These are phyloP conservation scores for Scolopax bukidnonensis DNA, from an alignment of 2,797 vertebrate genomes.

Conservation along the genomic window DNA sequence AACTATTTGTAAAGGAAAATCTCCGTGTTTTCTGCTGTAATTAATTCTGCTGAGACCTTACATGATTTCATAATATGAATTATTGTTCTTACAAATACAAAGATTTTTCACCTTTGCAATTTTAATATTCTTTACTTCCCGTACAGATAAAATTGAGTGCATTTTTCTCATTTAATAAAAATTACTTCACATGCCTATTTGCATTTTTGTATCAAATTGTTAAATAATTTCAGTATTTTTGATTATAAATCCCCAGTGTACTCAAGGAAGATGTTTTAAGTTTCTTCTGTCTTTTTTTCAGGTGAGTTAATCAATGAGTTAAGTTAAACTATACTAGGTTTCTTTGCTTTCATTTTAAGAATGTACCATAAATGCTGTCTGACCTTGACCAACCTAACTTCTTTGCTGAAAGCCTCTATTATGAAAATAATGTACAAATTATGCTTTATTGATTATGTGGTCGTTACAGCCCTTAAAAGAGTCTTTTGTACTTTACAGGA, in stretches of 20 bases:
- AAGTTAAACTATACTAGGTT: background rate
- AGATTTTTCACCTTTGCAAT: background rate
- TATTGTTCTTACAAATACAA: background rate
- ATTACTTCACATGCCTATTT: background rate
- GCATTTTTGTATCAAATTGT: background rate
- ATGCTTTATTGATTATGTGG: background rate
- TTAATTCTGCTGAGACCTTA: background rate
- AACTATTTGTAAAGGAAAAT: conserved; percentile 18
- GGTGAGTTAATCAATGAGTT: background rate
- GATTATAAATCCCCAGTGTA: background rate
- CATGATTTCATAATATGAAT: background rate
- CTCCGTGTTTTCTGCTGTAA: conserved; percentile 8
- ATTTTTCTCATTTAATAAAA: background rate
- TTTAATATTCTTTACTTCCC: background rate
- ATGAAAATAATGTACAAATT: background rate
- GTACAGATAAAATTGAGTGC: background rate
- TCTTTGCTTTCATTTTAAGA: background rate
- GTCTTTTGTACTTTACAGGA: background rate
- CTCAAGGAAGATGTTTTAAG: background rate
- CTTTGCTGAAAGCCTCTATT: background rate
- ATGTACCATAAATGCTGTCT: background rate
- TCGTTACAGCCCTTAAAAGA: background rate
- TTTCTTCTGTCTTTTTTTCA: background rate
- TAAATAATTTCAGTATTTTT: background rate
- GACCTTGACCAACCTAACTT: background rate